A percentile compares a stretch with the other conserved stretches of the same genome.
phyloP scores from a whole-genome alignment of 1,140 invertebrate species.

The Drosophila sulfurigaster region DNA sequence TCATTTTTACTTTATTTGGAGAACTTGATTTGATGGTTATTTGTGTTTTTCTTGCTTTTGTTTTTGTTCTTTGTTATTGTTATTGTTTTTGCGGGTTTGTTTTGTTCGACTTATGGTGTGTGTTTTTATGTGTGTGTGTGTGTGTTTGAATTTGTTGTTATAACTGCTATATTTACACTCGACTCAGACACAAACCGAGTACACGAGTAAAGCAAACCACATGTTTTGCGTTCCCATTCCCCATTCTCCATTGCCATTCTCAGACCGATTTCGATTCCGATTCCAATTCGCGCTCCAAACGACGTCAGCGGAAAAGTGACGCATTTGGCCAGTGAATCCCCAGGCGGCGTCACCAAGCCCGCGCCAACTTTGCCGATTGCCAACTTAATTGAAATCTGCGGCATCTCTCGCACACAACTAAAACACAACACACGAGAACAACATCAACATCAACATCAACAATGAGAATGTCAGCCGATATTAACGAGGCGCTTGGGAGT shows the following conservation, averaged over 20 bases:
- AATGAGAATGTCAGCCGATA: constrained; percentile 31
- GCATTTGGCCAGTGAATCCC: constrained; percentile 67
- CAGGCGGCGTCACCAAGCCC: constrained; percentile 50
- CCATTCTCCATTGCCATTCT: too few relatives aligned
- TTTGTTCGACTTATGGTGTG: constrained; percentile 11
- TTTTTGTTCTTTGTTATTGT: not conserved
- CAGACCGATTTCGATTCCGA: too few relatives aligned
- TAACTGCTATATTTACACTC: constrained; percentile 56
- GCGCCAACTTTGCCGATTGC: constrained; percentile 46
- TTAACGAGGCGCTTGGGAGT: constrained; percentile 46
- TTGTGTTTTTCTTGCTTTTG: not conserved
- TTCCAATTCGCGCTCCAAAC: constrained; percentile 1
- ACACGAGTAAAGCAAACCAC: constrained; percentile 21
- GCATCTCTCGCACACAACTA: constrained; percentile 35
- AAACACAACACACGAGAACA: constrained; percentile 14
- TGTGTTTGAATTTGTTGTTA: constrained; percentile 43
- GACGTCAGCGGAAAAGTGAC: constrained; percentile 50
- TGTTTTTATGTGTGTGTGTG: not conserved
- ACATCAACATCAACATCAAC: constrained; percentile 33
- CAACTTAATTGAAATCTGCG: constrained; percentile 53
- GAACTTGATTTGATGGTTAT: constrained; percentile 53
- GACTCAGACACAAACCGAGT: constrained; percentile 25
- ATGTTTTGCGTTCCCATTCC: not conserved
- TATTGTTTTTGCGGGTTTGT: constrained; percentile 36
- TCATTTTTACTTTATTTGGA: constrained; percentile 42